A percentile compares a stretch with the other conserved stretches of the same genome.
These are phyloP conservation scores for Scalopus aquaticus DNA, from an alignment of 2,113 vertebrate genomes.

Conservation along the genomic window DNA sequence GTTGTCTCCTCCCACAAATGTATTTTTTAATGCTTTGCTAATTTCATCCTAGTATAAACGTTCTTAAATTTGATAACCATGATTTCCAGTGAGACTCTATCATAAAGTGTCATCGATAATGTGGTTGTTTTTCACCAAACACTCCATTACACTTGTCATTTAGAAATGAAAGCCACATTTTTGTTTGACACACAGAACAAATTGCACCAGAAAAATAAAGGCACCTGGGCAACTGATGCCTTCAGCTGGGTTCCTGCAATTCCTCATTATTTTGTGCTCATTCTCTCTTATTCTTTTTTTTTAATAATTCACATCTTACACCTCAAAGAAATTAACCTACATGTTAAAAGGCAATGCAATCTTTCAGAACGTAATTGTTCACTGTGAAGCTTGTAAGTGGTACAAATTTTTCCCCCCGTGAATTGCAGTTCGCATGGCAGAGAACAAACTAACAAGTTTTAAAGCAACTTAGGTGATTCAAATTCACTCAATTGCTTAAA, in stretches of 20 bases:
- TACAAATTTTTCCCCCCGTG: background rate
- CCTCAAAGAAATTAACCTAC: background rate
- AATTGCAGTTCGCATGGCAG: background rate
- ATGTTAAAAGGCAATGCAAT: background rate
- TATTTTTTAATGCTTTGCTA: constrained; percentile 1
- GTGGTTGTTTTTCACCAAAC: constrained; percentile 54
- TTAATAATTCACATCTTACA: background rate
- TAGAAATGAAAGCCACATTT: constrained; percentile 70
- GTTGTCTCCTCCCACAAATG: background rate
- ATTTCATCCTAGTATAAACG: constrained; percentile 40
- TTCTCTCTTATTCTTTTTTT: background rate
- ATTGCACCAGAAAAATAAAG: constrained; percentile 60
- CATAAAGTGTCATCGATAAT: constrained; percentile 53
- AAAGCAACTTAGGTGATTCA: background rate
- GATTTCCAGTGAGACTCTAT: background rate
- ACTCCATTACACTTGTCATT: constrained; percentile 68
- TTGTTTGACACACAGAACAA: constrained; percentile 73
- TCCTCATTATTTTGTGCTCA: background rate
- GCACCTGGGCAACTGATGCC: constrained; percentile 44
- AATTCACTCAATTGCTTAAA: background rate
- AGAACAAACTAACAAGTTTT: constrained; percentile 17
- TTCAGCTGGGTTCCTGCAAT: constrained; percentile 36
- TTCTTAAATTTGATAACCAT: constrained; percentile 41
- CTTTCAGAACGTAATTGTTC: background rate
- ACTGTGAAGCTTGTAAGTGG: background rate